These are phyloP conservation scores for Holocentrus rufus DNA, from an alignment of 2,797 vertebrate species.

Conservation along the genomic window DNA sequence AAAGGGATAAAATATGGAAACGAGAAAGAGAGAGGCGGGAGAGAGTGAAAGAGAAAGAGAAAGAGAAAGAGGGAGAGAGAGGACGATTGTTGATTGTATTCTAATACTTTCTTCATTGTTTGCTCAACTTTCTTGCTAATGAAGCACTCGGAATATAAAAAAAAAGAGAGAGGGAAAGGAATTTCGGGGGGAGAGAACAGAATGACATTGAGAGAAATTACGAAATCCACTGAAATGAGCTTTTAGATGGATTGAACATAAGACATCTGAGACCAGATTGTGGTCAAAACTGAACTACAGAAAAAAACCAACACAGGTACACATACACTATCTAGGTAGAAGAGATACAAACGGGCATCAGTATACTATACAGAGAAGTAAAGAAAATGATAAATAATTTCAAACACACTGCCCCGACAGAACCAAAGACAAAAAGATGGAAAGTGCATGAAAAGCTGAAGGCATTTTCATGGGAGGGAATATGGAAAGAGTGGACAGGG, in stretches of 20 bases:
- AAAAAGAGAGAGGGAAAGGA: not conserved
- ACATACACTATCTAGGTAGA: not conserved
- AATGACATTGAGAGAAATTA: not conserved
- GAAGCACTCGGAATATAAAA: constrained; percentile 2
- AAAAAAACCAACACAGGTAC: not conserved
- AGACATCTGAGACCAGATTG: not conserved
- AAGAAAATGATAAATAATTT: too few species aligned
- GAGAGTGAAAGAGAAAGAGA: not conserved
- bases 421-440: not conserved
- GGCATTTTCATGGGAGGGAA: constrained; percentile 14
- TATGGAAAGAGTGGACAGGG: not conserved
- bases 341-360: not conserved
- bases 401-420: not conserved
- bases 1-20: constrained; percentile 50
- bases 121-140: not conserved
- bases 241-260: not conserved
- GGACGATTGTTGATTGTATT: not conserved
- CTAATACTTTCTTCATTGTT: not conserved
- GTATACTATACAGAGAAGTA: not conserved
- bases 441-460: constrained; percentile 1
- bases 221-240: not conserved
- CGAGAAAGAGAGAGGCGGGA: not conserved
- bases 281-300: constrained; percentile 4
- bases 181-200: not conserved
- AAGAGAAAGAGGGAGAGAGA: not conserved